These are phyloP conservation scores for Cardiocondyla obscurior DNA, from an alignment of 1,140 invertebrate species.

Conservation along the genomic window DNA sequence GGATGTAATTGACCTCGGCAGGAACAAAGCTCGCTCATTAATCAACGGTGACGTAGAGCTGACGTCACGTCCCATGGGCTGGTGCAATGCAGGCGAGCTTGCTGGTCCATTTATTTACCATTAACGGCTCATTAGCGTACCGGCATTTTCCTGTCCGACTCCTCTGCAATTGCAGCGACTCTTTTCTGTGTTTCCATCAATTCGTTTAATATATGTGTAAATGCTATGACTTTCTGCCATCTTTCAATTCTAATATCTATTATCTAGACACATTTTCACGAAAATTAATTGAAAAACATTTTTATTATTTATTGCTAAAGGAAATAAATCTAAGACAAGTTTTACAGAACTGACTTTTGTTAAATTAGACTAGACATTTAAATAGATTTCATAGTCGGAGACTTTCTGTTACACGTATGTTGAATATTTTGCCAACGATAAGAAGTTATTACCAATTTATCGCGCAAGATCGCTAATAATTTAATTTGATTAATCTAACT, in stretches of 20 bases:
- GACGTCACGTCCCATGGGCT: constrained; percentile 74
- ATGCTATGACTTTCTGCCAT: constrained; percentile 3
- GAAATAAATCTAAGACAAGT: too few relatives aligned
- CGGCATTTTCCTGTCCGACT: constrained; percentile 58
- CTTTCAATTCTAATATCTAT: not conserved
- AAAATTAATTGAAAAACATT: too few relatives aligned
- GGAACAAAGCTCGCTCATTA: constrained; percentile 78
- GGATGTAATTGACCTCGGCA: constrained; percentile 71
- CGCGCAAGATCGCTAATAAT: not conserved
- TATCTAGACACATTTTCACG: not conserved
- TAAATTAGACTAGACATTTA: too few relatives aligned
- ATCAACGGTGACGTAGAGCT: constrained; percentile 77
- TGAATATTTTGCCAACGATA: not conserved
- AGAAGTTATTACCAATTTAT: not conserved
- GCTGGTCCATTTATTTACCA: constrained; percentile 79
- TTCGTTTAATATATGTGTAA: constrained; percentile 6
- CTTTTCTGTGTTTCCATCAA: constrained; percentile 50
- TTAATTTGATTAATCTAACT: constrained; percentile 26
- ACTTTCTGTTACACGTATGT: too few relatives aligned
- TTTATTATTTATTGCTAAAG: too few relatives aligned
- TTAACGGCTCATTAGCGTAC: constrained; percentile 80
- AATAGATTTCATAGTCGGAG: too few relatives aligned
- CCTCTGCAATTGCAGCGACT: constrained; percentile 45
- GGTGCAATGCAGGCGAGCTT: constrained; percentile 72
- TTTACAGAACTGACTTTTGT: too few relatives aligned